Evolutionary conservation across 2,888 invertebrate species (phyloP).

Genomic region (Steinernema hermaphroditum): DNA sequence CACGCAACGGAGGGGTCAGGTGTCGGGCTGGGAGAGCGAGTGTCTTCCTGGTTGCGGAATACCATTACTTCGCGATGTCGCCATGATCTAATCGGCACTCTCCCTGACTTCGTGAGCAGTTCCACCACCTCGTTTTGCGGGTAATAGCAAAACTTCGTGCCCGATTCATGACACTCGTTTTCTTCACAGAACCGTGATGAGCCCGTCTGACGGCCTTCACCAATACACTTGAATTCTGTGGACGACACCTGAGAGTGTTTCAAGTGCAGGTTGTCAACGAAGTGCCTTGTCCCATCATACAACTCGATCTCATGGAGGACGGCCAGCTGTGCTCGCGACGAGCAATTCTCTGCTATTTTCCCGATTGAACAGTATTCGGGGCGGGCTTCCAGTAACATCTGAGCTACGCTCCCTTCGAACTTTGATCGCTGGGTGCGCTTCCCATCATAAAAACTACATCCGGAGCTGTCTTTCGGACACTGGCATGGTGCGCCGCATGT

Average conservation of each 20-base stretch:
- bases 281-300: neutral
- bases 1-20: no score
- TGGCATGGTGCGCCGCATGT: neutral
- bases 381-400: neutral
- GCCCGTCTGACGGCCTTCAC: slow-evolving; percentile 9
- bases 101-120: neutral
- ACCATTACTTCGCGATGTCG: neutral
- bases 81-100: neutral
- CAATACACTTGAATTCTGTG: slow-evolving; percentile 2
- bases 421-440: neutral
- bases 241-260: neutral
- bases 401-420: neutral
- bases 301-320: neutral
- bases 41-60: neutral
- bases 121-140: neutral
- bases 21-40: no score
- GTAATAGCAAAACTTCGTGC: slow-evolving; percentile 7
- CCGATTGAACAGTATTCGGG: neutral
- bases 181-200: neutral
- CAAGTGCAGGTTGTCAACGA: neutral
- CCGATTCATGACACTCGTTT: slow-evolving; percentile 7
- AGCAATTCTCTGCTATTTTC: neutral
- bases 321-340: neutral
- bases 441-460: neutral
- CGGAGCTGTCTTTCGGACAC: neutral